Evolutionary conservation across 2,797 vertebrate species (phyloP).

Genomic region (Spinibarbus caldwelli): DNA sequence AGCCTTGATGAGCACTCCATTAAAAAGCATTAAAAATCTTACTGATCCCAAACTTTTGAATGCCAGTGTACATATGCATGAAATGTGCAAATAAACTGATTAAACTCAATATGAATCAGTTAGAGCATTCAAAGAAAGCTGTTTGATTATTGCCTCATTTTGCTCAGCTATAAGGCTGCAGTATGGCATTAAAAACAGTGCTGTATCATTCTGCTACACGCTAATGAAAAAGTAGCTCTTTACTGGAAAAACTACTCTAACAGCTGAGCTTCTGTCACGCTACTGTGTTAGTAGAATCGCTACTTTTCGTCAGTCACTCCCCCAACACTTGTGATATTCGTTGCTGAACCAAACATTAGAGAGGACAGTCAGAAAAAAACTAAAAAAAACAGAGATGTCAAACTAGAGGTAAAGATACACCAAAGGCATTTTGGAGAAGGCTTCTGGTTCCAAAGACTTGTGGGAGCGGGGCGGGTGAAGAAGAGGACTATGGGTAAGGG

Average conservation of each 20-base stretch:
- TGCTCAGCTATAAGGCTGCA: neutral
- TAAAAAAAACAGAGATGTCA: neutral
- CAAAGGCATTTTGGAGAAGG: constrained; percentile 45
- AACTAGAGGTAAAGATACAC: constrained; percentile 3
- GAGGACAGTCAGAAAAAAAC: neutral
- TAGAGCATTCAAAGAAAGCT: neutral
- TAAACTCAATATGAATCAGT: neutral
- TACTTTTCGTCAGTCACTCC: constrained; percentile 31
- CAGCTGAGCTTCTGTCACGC: neutral
- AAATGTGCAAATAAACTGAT: neutral
- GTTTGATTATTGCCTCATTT: neutral
- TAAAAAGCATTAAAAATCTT: too few relatives aligned
- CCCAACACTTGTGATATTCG: constrained; percentile 17
- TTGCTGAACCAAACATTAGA: constrained; percentile 10
- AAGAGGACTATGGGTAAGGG: constrained; percentile 3
- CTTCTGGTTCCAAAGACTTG: constrained; percentile 69
- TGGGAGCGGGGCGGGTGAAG: constrained; percentile 75
- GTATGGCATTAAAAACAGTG: neutral
- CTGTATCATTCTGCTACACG: neutral
- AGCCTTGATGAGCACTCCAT: too few relatives aligned
- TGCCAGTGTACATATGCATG: neutral
- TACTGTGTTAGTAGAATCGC: neutral
- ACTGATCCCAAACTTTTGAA: too few relatives aligned
- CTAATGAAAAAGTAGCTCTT: constrained; percentile 13
- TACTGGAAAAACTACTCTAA: constrained; percentile 22